These are phyloP conservation scores for Agrilus cyanescens DNA, from an alignment of 2,888 invertebrate species.

Conservation along the genomic window DNA sequence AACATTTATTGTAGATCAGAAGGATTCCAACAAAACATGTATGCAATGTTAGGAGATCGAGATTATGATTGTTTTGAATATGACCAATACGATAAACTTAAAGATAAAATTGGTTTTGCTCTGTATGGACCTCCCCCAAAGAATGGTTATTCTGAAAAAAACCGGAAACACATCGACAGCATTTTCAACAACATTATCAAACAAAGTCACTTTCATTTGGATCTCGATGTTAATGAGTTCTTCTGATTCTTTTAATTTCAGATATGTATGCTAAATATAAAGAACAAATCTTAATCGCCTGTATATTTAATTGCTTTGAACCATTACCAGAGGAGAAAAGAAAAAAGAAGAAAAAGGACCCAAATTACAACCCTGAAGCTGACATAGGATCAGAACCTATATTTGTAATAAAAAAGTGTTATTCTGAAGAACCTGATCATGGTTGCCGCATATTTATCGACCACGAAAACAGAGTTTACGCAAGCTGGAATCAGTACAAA, in stretches of 20 bases:
- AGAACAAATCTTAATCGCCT: slow-evolving; percentile 11
- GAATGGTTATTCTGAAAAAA: slow-evolving; percentile 30
- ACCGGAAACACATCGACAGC: slow-evolving; percentile 19
- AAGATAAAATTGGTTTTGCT: slow-evolving; percentile 45
- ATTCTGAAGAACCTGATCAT: slow-evolving; percentile 13
- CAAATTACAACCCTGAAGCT: slow-evolving; percentile 25
- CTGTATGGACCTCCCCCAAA: slow-evolving; percentile 43
- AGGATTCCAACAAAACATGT: slow-evolving; percentile 43
- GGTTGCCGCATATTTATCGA: slow-evolving; percentile 30
- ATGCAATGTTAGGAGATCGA: slow-evolving; percentile 43
- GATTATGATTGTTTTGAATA: slow-evolving; percentile 43
- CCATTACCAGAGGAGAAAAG: slow-evolving; percentile 25
- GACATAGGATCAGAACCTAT: slow-evolving; percentile 27
- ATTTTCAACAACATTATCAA: slow-evolving; percentile 21
- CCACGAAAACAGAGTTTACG: slow-evolving; percentile 40
- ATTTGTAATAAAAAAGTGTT: slow-evolving; percentile 29
- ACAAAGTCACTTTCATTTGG: slow-evolving; percentile 8
- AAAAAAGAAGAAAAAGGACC: slow-evolving; percentile 20
- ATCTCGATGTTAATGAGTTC: not conserved
- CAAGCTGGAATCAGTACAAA: slow-evolving; percentile 42
- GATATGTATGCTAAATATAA: slow-evolving; percentile 11
- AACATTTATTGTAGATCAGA: slow-evolving; percentile 16
- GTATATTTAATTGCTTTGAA: slow-evolving; percentile 18
- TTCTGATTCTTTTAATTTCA: slow-evolving; percentile 3
- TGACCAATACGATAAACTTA: slow-evolving; percentile 37